phyloP scores from a whole-genome alignment of 2,888 invertebrate species.

The Amphipyra berbera region DNA sequence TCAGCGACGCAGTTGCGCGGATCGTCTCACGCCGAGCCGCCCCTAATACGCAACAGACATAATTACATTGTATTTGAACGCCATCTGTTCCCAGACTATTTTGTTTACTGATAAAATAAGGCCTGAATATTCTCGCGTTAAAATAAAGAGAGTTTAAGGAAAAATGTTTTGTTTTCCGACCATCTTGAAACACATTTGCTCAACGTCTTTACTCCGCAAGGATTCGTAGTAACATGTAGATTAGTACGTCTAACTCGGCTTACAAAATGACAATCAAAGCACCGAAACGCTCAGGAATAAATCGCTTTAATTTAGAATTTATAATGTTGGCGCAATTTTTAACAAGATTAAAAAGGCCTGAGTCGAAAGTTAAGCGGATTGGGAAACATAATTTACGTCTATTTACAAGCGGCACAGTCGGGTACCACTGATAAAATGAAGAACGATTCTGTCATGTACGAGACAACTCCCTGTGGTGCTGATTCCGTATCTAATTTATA shows the following conservation, averaged over 20 bases:
- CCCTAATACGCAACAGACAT: slow-evolving; percentile 71
- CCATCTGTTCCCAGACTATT: slow-evolving; percentile 63
- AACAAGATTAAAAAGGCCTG: slow-evolving; percentile 73
- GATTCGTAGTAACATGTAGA: slow-evolving; percentile 34
- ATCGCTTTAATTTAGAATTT: slow-evolving; percentile 60
- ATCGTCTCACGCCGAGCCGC: slow-evolving; percentile 58
- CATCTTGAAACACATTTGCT: slow-evolving; percentile 33
- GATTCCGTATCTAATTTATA: slow-evolving; percentile 48
- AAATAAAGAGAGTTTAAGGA: slow-evolving; percentile 25
- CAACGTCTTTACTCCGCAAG: slow-evolving; percentile 28
- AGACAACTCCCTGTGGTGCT: slow-evolving; percentile 34
- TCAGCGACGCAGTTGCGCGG: slow-evolving; percentile 71
- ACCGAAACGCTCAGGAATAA: slow-evolving; percentile 39
- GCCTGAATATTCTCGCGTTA: slow-evolving; percentile 36
- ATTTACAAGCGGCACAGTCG: slow-evolving; percentile 61
- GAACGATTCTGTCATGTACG: slow-evolving; percentile 49
- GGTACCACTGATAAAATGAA: slow-evolving; percentile 61
- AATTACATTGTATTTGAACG: slow-evolving; percentile 75
- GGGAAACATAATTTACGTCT: slow-evolving; percentile 70
- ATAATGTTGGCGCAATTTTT: slow-evolving; percentile 68
- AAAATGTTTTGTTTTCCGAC: slow-evolving; percentile 21
- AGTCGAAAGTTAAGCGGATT: slow-evolving; percentile 75
- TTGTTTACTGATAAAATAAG: slow-evolving; percentile 59
- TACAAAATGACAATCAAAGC: slow-evolving; percentile 44
- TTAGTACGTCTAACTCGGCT: slow-evolving; percentile 30